Evolutionary conservation across 1,140 invertebrate species (phyloP), one percentile per base, ranked within the genome.

Genomic region (Daktulosphaira vitifoliae): DNA sequence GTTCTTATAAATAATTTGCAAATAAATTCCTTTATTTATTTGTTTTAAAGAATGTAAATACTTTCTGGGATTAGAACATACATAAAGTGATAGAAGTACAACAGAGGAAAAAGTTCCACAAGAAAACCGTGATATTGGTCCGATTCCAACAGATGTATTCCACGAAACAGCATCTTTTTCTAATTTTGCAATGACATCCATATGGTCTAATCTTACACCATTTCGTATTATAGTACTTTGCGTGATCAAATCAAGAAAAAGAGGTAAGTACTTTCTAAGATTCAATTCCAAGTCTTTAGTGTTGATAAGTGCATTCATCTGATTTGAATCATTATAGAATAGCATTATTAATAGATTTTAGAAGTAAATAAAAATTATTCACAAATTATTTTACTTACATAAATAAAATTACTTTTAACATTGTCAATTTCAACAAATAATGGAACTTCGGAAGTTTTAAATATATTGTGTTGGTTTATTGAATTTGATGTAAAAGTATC

Each of bases 321-420:
- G 72, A 65, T 81, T n/a, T n/a, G n/a, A 77, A 67, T 33, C 29
- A n/a, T n/a, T n/a, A n/a, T n/a, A n/a, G n/a, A n/a, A n/a, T n/a
- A n/a, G n/a, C 29, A 33, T 6, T 6, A 33, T 11, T 11, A 33
- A 33, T 11, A 33, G 5, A n/a, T 48, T 15, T 9, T 9, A 39
- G 5, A n/a, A 22, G 4, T 48, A 16, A 16, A 7, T 48, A 16
- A 15, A 6, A 48, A 6, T 7, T 16, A 16, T 16, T 48, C 4
- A 48, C 15, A 48, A 15, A 6, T 16, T 4, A 48, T n/a, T 8
- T 22, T 2, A 52, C 46, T 81, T 74, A 92, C 89, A 76, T 90
- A 87, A 68, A 92, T 81, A 78, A 93, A 92, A 72, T 89, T 89
- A 1, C 87, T 89, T 66, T 86, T 82, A 11, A 90, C 76, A 71